Evolutionary conservation across 2,113 vertebrate genomes (phyloP).

Genomic region (Platysteira castanea): DNA sequence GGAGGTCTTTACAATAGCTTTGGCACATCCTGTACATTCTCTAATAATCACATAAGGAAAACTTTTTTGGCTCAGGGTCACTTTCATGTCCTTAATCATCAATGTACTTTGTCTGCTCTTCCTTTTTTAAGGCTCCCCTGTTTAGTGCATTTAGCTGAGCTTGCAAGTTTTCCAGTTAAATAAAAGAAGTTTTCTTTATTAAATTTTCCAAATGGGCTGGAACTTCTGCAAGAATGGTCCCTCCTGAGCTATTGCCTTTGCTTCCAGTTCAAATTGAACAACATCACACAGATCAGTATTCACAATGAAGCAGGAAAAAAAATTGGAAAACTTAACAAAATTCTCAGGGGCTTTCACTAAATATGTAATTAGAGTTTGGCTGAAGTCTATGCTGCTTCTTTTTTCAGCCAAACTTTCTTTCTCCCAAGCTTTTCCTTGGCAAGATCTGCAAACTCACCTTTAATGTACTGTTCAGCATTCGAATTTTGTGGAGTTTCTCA

Average conservation of each 20-base stretch:
- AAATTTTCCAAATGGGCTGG: constrained; percentile 27
- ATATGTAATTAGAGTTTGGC: neutral
- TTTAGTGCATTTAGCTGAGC: neutral
- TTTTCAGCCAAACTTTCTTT: neutral
- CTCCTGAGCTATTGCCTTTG: neutral
- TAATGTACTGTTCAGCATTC: constrained; percentile 92
- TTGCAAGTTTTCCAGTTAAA: neutral
- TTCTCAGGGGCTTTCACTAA: neutral
- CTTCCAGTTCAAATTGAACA: neutral
- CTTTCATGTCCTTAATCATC: constrained; percentile 9
- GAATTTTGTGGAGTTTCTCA: constrained; percentile 89
- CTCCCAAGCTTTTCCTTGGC: neutral
- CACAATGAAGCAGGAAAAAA: neutral
- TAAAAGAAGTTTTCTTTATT: neutral
- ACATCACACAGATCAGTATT: neutral
- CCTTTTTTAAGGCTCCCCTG: neutral
- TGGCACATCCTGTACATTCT: constrained; percentile 29
- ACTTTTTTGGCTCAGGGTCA: constrained; percentile 18
- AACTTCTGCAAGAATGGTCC: neutral
- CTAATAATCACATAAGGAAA: constrained; percentile 21
- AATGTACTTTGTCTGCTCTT: neutral
- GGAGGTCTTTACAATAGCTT: constrained; percentile 50
- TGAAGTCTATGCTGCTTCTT: neutral
- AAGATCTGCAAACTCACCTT: constrained; percentile 78
- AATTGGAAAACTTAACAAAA: neutral